These are phyloP conservation scores for Salvelinus alpinus DNA, from an alignment of 2,113 vertebrate species.

Conservation along the genomic window DNA sequence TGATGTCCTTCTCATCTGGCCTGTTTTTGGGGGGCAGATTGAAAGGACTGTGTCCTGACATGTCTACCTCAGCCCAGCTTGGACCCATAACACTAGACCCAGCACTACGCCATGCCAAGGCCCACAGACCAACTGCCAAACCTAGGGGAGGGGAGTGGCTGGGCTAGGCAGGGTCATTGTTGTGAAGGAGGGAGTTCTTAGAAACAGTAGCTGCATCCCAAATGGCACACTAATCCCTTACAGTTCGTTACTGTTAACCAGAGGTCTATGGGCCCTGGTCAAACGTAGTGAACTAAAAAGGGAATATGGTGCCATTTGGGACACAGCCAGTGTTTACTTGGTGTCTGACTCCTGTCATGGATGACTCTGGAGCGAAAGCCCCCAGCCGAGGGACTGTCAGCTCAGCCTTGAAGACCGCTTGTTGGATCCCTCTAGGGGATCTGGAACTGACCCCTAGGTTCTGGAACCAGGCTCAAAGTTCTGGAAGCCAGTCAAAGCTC, in stretches of 20 bases:
- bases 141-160: slow-evolving; percentile 8
- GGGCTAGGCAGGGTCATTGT: not conserved
- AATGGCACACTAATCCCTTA: too few species aligned
- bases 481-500: slow-evolving; percentile 49
- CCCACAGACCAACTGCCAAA: slow-evolving; percentile 20
- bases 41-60: slow-evolving; percentile 40
- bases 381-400: slow-evolving; percentile 30
- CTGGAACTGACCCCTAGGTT: slow-evolving; percentile 46
- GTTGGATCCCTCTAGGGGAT: slow-evolving; percentile 45
- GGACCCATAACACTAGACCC: not conserved
- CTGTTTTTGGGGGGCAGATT: not conserved
- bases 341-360: slow-evolving; percentile 35
- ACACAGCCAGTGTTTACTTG: slow-evolving; percentile 18
- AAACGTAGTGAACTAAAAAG: too few species aligned
- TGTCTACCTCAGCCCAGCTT: slow-evolving; percentile 25
- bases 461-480: slow-evolving; percentile 8
- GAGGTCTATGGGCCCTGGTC: too few species aligned
- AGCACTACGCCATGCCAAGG: not conserved
- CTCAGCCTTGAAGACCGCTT: slow-evolving; percentile 51
- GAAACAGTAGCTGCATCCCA: not conserved
- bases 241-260: too few species aligned
- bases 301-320: too few species aligned
- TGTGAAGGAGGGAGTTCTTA: not conserved
- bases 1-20: not conserved
- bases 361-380: slow-evolving; percentile 28